A percentile compares a stretch with the other conserved stretches of the same genome.
phyloP scores from a whole-genome alignment of 2,113 vertebrate species.

The Tupaia tana region DNA sequence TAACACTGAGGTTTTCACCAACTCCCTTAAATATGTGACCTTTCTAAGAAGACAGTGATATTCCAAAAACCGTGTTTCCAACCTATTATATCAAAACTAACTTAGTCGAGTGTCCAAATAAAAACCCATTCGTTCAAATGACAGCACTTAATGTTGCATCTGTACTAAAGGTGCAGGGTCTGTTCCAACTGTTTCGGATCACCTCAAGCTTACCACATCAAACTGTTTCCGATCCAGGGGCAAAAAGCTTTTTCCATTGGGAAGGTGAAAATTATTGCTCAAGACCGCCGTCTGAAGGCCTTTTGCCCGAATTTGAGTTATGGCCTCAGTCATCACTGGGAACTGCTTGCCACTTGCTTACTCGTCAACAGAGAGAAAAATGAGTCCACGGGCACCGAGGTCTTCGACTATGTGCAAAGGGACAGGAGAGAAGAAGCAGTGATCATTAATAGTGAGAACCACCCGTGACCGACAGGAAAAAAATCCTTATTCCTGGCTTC shows the following conservation, averaged over 20 bases:
- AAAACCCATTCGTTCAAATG: neutral
- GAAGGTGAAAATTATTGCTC: conserved; percentile 85
- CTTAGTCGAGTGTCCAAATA: neutral
- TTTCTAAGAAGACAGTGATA: neutral
- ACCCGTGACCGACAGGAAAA: neutral
- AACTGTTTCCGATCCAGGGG: conserved; percentile 86
- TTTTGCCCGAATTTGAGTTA: conserved; percentile 84
- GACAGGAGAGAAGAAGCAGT: neutral
- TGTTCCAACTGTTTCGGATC: neutral
- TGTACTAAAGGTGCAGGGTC: neutral
- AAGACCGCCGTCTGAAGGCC: conserved; percentile 90
- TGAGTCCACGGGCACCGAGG: conserved; percentile 82
- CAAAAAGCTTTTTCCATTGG: conserved; percentile 81
- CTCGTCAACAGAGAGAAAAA: conserved; percentile 86
- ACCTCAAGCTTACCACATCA: conserved; percentile 87
- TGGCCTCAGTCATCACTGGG: conserved; percentile 88
- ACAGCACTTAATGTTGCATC: rapidly evolving
- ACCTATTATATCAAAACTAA: neutral
- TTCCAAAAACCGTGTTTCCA: neutral
- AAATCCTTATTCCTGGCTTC: neutral
- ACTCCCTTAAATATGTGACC: neutral
- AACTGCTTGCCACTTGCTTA: conserved; percentile 80
- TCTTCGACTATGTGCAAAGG: conserved; percentile 81
- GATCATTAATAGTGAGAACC: neutral
- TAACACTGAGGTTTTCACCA: neutral